Conservation (phyloP, 2,797 vertebrate genomes). For the Pseudomugil gertrudae region DNA sequence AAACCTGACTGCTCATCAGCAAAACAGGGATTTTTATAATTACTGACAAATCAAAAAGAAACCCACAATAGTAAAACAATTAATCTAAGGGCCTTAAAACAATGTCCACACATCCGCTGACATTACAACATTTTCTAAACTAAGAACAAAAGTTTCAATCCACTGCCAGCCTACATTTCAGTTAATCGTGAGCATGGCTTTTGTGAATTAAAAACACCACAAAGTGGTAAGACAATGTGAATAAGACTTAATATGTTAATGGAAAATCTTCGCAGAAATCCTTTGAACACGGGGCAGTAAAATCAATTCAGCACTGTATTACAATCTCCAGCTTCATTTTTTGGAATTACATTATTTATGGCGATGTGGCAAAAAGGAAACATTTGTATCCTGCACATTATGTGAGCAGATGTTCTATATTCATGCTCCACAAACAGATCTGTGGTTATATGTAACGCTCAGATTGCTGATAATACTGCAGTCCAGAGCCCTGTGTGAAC, state of each 20-base stretch:
- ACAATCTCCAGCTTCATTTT: constrained; percentile 10
- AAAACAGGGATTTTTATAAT: constrained; percentile 20
- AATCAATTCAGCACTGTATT: constrained; percentile 11
- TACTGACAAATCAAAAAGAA: background rate
- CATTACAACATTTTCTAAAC: constrained; percentile 9
- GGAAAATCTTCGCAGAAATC: constrained; percentile 13
- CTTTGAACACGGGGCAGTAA: constrained; percentile 29
- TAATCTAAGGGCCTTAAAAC: constrained; percentile 6
- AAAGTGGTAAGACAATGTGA: constrained; percentile 6
- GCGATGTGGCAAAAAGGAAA: constrained; percentile 6
- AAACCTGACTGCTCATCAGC: constrained; percentile 12
- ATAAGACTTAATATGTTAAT: constrained; percentile 17
- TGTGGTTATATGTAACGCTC: background rate
- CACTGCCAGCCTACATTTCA: constrained; percentile 13
- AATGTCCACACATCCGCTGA: constrained; percentile 1
- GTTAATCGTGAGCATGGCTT: constrained; percentile 17
- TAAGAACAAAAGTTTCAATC: background rate
- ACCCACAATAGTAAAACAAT: background rate
- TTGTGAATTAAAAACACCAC: constrained; percentile 13
- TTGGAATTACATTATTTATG: constrained; percentile 6
- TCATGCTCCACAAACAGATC: constrained; percentile 15
- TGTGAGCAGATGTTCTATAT: background rate
- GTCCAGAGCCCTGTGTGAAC: constrained; percentile 17
- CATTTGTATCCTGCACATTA: constrained; percentile 19
- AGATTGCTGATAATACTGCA: background rate